A percentile compares a stretch with the other conserved stretches of the same genome.
These are phyloP conservation scores for Pelodiscus sinensis DNA, from an alignment of 2,113 vertebrate species.

Conservation along the genomic window DNA sequence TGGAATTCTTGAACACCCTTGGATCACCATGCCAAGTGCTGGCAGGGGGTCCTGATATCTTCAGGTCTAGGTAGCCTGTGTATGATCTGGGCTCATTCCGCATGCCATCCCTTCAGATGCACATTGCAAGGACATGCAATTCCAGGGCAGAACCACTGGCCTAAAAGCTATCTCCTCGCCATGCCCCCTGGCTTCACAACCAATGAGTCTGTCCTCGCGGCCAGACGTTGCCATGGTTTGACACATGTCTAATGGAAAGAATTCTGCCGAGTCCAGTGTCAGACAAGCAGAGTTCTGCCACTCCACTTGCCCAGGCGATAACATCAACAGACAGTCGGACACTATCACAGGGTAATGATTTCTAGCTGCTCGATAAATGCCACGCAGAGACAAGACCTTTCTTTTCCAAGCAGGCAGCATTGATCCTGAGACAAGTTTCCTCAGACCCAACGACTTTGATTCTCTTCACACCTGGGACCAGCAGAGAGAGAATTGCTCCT, in stretches of 20 bases:
- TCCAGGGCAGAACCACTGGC: background rate
- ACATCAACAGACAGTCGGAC: conserved; percentile 32
- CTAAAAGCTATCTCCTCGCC: conserved; percentile 49
- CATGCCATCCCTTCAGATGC: conserved; percentile 4
- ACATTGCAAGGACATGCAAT: conserved; percentile 32
- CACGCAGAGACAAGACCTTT: conserved; percentile 40
- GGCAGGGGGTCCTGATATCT: fast-evolving
- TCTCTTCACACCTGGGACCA: too few species aligned
- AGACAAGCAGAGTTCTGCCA: conserved; percentile 57
- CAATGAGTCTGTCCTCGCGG: background rate
- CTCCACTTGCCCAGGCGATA: conserved; percentile 52
- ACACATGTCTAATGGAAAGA: background rate
- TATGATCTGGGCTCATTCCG: background rate
- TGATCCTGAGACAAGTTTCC: conserved; percentile 17
- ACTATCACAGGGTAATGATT: conserved; percentile 45
- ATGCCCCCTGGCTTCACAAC: conserved; percentile 33
- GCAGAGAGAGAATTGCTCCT: background rate
- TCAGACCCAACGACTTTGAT: background rate
- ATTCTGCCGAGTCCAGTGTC: conserved; percentile 24
- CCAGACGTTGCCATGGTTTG: background rate
- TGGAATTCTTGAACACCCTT: background rate
- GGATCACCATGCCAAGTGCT: background rate
- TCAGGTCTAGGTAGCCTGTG: background rate
- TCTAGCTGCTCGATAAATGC: conserved; percentile 58
- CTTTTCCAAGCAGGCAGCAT: conserved; percentile 34